Conservation (phyloP, 2,888 invertebrate genomes). For the Diadegma fenestrale region DNA sequence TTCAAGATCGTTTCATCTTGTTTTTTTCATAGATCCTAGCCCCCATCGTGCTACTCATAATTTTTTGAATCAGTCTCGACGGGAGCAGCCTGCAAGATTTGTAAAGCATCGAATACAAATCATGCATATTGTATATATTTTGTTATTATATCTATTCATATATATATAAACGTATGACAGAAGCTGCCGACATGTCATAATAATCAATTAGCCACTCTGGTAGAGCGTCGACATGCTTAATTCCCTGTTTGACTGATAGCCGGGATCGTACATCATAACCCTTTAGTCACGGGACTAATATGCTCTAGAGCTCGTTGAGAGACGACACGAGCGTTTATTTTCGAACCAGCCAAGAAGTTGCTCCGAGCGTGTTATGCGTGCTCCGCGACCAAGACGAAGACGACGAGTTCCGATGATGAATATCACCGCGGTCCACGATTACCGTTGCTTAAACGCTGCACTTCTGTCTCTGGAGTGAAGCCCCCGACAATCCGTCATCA, state of each 20-base stretch:
- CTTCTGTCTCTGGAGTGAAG: constrained; percentile 26
- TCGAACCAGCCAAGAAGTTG: constrained; percentile 44
- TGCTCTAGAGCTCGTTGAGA: constrained; percentile 47
- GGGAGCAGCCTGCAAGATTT: constrained; percentile 35
- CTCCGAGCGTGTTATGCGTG: constrained; percentile 16
- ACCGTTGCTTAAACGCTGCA: constrained; percentile 34
- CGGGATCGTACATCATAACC: constrained; percentile 76
- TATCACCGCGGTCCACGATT: constrained; percentile 63
- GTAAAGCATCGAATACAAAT: constrained; percentile 39
- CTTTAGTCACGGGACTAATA: constrained; percentile 75
- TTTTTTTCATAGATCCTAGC: constrained; percentile 6
- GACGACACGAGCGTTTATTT: constrained; percentile 62
- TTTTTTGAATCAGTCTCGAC: constrained; percentile 45
- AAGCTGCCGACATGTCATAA: constrained; percentile 76
- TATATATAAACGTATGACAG: constrained; percentile 42
- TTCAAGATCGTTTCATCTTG: constrained; percentile 11
- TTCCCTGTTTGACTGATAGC: constrained; percentile 78
- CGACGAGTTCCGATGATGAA: constrained; percentile 65
- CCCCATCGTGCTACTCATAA: constrained; percentile 32
- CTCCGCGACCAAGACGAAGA: constrained; percentile 26
- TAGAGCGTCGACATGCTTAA: constrained; percentile 78
- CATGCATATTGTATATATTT: neutral
- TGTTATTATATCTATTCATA: neutral
- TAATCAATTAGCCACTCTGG: constrained; percentile 77
- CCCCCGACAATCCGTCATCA: constrained; percentile 58